These are phyloP conservation scores for Cephus pygmeus DNA, from an alignment of 2,888 invertebrate genomes.

Conservation along the genomic window DNA sequence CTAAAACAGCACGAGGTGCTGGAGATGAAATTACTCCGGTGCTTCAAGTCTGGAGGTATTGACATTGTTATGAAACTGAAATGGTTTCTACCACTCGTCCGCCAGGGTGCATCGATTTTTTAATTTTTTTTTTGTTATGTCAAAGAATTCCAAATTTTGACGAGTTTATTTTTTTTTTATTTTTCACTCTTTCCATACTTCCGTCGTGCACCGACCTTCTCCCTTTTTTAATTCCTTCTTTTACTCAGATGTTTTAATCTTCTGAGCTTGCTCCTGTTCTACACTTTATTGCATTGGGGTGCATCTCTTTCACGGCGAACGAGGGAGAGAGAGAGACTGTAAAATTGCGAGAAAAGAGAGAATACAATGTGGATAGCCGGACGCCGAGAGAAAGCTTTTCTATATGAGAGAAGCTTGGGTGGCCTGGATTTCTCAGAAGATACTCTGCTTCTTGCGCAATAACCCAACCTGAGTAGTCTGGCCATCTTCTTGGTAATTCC, in stretches of 20 bases:
- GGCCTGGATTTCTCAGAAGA: not conserved
- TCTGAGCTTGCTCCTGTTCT: not conserved
- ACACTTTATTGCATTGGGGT: slow-evolving; percentile 11
- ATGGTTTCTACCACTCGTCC: not conserved
- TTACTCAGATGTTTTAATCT: not conserved
- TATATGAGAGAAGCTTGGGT: not conserved
- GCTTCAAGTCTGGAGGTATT: not conserved
- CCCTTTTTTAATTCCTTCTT: not conserved
- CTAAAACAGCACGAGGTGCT: not conserved
- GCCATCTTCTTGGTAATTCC: not conserved
- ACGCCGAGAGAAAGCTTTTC: not conserved
- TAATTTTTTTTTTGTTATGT: not conserved
- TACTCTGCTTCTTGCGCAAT: slow-evolving; percentile 1
- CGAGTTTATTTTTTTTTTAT: not conserved
- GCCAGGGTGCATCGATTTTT: not conserved
- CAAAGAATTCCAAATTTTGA: slow-evolving; percentile 7
- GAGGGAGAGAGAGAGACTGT: not conserved
- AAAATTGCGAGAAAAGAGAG: not conserved
- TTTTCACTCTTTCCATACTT: slow-evolving; percentile 9
- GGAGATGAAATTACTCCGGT: not conserved
- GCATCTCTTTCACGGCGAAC: slow-evolving; percentile 15
- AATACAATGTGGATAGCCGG: not conserved
- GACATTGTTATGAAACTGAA: not conserved
- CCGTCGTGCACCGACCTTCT: not conserved
- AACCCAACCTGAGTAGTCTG: not conserved